These are phyloP conservation scores for Phainopepla nitens DNA, from an alignment of 2,113 vertebrate species.

Conservation along the genomic window DNA sequence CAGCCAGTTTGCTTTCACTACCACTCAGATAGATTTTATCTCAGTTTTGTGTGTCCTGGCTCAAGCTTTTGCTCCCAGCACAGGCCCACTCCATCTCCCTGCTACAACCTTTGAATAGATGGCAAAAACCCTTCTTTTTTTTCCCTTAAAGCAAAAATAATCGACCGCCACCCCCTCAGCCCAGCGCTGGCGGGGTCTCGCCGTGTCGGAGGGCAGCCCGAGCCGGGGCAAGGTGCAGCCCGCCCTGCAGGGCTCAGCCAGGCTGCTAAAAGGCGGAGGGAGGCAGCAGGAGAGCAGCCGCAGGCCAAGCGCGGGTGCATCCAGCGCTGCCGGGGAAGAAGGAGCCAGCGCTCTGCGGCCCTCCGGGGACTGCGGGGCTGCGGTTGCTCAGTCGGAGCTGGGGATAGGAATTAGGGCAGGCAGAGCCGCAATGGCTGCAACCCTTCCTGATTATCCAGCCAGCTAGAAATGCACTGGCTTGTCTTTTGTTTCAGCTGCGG, in stretches of 20 bases:
- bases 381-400: constrained; percentile 1
- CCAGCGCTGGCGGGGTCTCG: accelerated
- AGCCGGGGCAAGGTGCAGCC: neutral
- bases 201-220: neutral
- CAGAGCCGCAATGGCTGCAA: neutral
- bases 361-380: constrained; percentile 37
- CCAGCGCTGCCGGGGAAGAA: neutral
- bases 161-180: neutral
- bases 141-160: neutral
- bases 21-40: neutral
- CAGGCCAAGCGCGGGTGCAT: neutral
- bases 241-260: neutral
- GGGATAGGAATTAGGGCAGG: constrained; percentile 36
- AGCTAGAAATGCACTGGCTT: neutral
- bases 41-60: neutral
- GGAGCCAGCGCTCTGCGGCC: neutral
- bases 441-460: neutral
- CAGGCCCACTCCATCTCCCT: neutral
- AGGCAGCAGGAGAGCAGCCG: neutral
- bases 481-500: neutral
- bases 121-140: neutral
- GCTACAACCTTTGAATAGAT: neutral
- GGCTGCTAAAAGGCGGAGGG: neutral
- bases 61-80: neutral
- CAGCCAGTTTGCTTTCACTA: neutral